Conservation (phyloP, 1,140 invertebrate species). For the Drosophila cardini region DNA sequence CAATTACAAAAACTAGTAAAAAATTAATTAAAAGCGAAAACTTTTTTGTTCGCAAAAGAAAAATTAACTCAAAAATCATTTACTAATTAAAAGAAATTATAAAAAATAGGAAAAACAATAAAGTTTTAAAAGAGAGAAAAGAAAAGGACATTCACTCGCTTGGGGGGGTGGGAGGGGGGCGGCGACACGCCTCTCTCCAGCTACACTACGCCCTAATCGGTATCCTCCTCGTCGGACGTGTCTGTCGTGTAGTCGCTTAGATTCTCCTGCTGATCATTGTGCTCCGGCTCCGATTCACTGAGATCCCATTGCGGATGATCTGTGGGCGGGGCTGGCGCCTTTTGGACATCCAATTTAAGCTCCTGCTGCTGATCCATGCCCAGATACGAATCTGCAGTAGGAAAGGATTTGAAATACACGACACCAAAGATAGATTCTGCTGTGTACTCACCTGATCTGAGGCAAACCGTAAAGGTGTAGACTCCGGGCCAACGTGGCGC, state of each 20-base stretch:
- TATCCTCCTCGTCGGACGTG: slow-evolving; percentile 86
- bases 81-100: slow-evolving; percentile 65
- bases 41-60: slow-evolving; percentile 29
- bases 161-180: slow-evolving; percentile 2
- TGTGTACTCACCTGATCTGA: slow-evolving; percentile 88
- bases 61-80: slow-evolving; percentile 66
- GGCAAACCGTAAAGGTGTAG: slow-evolving; percentile 97
- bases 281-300: slow-evolving; percentile 95
- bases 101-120: slow-evolving; percentile 38
- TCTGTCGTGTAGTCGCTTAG: slow-evolving; percentile 88
- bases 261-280: slow-evolving; percentile 87
- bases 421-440: background rate
- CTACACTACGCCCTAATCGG: slow-evolving; percentile 58
- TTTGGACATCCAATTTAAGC: slow-evolving; percentile 98
- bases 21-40: slow-evolving; percentile 55
- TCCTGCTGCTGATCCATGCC: slow-evolving; percentile 96
- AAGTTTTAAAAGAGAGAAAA: slow-evolving; percentile 7
- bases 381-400: slow-evolving; percentile 93
- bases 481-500: slow-evolving; percentile 96
- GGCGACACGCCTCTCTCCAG: slow-evolving; percentile 12
- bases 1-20: slow-evolving; percentile 78
- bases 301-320: slow-evolving; percentile 99
- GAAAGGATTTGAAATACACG: background rate
- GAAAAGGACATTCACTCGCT: slow-evolving; percentile 20
- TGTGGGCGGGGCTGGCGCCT: slow-evolving; percentile 94